Conservation (phyloP, 2,797 vertebrate species). For the Hipposideros larvatus region DNA sequence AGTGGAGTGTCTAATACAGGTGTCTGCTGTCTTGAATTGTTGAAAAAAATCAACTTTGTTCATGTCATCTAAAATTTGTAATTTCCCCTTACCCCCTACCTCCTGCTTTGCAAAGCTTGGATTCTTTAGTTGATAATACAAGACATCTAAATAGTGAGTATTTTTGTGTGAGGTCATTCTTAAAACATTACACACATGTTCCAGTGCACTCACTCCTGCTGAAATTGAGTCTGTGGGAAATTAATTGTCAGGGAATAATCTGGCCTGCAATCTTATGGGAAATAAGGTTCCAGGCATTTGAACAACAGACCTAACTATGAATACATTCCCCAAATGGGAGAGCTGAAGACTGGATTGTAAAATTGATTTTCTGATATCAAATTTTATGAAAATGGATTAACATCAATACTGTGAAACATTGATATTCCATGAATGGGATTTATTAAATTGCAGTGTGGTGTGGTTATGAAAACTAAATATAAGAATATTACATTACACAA, state of each 20-base stretch:
- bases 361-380: not conserved
- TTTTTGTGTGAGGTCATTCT: not conserved
- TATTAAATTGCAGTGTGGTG: not conserved
- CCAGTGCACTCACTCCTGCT: not conserved
- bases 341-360: slow-evolving; percentile 14
- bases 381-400: slow-evolving; percentile 25
- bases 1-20: not conserved
- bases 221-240: not conserved
- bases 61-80: not conserved
- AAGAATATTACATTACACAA: not conserved
- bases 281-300: slow-evolving; percentile 1
- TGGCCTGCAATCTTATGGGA: not conserved
- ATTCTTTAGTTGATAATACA: not conserved
- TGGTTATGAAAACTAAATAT: not conserved
- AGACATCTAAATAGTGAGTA: not conserved
- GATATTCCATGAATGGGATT: not conserved
- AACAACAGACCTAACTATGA: not conserved
- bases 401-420: not conserved
- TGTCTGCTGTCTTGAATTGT: not conserved
- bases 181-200: not conserved
- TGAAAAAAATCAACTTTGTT: not conserved
- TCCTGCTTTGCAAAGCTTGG: not conserved
- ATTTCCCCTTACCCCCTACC: not conserved
- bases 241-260: not conserved
- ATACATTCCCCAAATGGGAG: not conserved